phyloP scores from a whole-genome alignment of 2,113 vertebrate genomes.

The Chionomys nivalis region DNA sequence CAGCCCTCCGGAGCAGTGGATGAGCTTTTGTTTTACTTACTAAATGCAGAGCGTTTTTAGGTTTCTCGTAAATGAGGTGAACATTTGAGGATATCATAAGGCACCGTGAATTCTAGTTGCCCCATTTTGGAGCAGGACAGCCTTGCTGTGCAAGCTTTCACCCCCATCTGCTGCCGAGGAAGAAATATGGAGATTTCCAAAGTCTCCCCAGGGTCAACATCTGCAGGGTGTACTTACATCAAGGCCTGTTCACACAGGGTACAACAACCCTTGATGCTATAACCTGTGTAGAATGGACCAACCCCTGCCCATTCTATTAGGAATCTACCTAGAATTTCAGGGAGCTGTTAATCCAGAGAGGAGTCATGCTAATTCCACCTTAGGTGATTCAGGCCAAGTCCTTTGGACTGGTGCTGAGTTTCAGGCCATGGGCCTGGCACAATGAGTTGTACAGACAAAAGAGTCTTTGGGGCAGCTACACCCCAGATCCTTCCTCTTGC shows the following conservation, averaged over 20 bases:
- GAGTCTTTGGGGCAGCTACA: not conserved
- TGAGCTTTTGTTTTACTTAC: slow-evolving; percentile 41
- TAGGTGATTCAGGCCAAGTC: not conserved
- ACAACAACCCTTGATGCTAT: not conserved
- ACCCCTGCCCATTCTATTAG: not conserved
- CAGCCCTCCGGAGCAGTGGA: not conserved
- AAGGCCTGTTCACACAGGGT: not conserved
- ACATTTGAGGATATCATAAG: slow-evolving; percentile 25
- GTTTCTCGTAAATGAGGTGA: not conserved
- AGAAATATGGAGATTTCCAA: not conserved
- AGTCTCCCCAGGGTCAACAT: not conserved
- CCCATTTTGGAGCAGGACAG: not conserved
- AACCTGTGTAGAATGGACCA: not conserved
- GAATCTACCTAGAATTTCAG: not conserved
- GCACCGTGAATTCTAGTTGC: not conserved
- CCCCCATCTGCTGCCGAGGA: not conserved
- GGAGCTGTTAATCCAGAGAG: not conserved
- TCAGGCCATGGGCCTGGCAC: not conserved
- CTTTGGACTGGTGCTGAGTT: not conserved
- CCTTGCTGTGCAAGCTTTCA: not conserved
- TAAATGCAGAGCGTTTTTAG: slow-evolving; percentile 23
- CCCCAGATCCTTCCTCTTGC: accelerated
- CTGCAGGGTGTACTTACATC: not conserved
- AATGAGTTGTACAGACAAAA: not conserved
- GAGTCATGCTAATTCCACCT: not conserved